Evolutionary conservation across 2,888 invertebrate species (phyloP).

Genomic region (Corythucha ciliata): DNA sequence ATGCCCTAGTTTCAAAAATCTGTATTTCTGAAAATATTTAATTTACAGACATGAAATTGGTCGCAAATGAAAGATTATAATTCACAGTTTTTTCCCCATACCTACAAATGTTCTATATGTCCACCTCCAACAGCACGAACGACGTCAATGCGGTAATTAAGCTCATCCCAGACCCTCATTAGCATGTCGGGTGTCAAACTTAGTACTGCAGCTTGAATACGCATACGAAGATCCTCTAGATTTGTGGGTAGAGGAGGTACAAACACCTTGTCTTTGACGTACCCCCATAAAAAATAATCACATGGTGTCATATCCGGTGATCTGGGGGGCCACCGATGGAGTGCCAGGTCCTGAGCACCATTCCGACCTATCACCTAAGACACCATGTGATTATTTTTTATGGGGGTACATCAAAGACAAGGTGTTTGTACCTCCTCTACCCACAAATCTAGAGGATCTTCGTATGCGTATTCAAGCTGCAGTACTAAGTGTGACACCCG

Average conservation of each 20-base stretch:
- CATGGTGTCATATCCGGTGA: slow-evolving; percentile 22
- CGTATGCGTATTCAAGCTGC: neutral
- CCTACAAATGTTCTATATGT: neutral
- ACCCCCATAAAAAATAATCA: slow-evolving; percentile 22
- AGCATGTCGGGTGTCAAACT: slow-evolving; percentile 8
- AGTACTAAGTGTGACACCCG: slow-evolving; percentile 1
- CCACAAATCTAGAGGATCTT: slow-evolving; percentile 12
- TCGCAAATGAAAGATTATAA: neutral
- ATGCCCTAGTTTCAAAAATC: slow-evolving; percentile 11
- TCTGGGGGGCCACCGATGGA: slow-evolving; percentile 24
- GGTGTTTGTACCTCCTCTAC: slow-evolving; percentile 22
- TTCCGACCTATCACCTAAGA: slow-evolving; percentile 24
- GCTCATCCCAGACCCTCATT: slow-evolving; percentile 3
- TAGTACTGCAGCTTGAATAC: neutral
- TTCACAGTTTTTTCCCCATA: neutral
- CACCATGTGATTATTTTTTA: slow-evolving; percentile 22
- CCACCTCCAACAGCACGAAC: neutral
- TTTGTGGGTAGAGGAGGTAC: slow-evolving; percentile 20
- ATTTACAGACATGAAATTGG: neutral
- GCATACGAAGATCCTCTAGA: neutral
- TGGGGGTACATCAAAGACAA: slow-evolving; percentile 20
- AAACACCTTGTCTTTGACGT: slow-evolving; percentile 22
- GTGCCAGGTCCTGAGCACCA: slow-evolving; percentile 21
- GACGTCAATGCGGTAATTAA: neutral
- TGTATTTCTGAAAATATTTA: neutral